A percentile compares a stretch with the other conserved stretches of the same genome.
phyloP scores from a whole-genome alignment of 92 coral and sea anemone genomes.

The Phenganax subtilis region DNA sequence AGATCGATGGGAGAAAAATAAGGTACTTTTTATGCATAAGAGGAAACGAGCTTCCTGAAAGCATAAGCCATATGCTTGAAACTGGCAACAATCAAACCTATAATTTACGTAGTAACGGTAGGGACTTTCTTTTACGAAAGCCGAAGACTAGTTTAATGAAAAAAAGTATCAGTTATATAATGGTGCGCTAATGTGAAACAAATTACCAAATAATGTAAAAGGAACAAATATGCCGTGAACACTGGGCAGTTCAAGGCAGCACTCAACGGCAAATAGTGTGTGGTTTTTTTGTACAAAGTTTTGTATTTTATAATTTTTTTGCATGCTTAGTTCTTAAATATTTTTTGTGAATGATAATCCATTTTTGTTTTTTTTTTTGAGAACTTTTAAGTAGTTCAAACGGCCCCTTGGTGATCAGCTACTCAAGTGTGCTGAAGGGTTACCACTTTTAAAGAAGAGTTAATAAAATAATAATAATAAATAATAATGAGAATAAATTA shows the following conservation, averaged over 20 bases:
- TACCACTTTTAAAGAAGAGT: too few relatives aligned
- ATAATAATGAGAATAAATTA: too few relatives aligned
- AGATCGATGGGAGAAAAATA: slow-evolving; percentile 17
- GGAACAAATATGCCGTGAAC: neutral
- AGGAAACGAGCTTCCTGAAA: neutral
- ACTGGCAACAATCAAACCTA: neutral
- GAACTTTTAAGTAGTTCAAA: too few relatives aligned
- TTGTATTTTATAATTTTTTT: too few relatives aligned
- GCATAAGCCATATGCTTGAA: neutral
- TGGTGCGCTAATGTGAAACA: slow-evolving; percentile 23
- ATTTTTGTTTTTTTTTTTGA: too few relatives aligned
- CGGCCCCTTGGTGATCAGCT: too few relatives aligned
- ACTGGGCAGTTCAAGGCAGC: neutral
- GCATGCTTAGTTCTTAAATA: too few relatives aligned
- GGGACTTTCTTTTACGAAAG: slow-evolving; percentile 8
- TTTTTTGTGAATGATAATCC: too few relatives aligned
- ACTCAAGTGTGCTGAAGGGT: too few relatives aligned
- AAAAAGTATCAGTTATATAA: slow-evolving; percentile 23
- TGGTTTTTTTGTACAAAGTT: neutral
- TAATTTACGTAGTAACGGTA: slow-evolving; percentile 10
- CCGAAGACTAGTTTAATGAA: slow-evolving; percentile 22
- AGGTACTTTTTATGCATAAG: neutral
- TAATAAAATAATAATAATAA: too few relatives aligned
- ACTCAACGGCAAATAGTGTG: slow-evolving; percentile 1
- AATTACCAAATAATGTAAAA: neutral